Evolutionary conservation across 1,140 invertebrate species (phyloP).

Genomic region (Pseudomyrmex dendroicus): DNA sequence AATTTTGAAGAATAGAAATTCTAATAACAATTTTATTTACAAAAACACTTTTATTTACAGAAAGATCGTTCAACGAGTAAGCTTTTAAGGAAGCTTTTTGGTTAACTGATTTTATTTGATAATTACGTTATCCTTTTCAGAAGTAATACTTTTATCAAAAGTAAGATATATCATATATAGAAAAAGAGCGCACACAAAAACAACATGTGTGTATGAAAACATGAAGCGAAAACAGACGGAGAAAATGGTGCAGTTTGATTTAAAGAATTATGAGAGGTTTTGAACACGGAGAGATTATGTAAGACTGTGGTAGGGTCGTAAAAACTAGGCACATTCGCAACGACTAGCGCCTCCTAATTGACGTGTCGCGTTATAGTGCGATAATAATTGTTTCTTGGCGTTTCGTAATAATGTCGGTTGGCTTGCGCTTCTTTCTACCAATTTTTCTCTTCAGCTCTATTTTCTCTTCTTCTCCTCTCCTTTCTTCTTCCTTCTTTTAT

Average conservation of each 20-base stretch:
- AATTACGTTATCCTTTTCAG: slow-evolving; percentile 17
- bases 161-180: neutral
- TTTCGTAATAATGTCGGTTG: slow-evolving; percentile 62
- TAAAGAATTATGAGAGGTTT: slow-evolving; percentile 70
- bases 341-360: slow-evolving; percentile 71
- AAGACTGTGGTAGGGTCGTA: slow-evolving; percentile 65
- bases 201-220: neutral
- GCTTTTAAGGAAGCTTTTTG: slow-evolving; percentile 11
- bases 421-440: slow-evolving; percentile 21
- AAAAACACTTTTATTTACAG: neutral
- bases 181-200: neutral
- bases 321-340: slow-evolving; percentile 69
- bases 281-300: slow-evolving; percentile 60
- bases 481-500: neutral
- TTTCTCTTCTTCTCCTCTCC: neutral
- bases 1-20: neutral
- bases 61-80: slow-evolving; percentile 18
- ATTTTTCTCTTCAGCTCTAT: slow-evolving; percentile 1
- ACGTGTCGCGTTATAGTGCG: slow-evolving; percentile 67
- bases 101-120: slow-evolving; percentile 18
- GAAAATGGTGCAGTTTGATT: slow-evolving; percentile 48
- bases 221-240: neutral
- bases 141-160: neutral
- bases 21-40: neutral
- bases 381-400: slow-evolving; percentile 72